Conservation (phyloP, 2,113 vertebrate species). For the Seriola quinqueradiata region DNA sequence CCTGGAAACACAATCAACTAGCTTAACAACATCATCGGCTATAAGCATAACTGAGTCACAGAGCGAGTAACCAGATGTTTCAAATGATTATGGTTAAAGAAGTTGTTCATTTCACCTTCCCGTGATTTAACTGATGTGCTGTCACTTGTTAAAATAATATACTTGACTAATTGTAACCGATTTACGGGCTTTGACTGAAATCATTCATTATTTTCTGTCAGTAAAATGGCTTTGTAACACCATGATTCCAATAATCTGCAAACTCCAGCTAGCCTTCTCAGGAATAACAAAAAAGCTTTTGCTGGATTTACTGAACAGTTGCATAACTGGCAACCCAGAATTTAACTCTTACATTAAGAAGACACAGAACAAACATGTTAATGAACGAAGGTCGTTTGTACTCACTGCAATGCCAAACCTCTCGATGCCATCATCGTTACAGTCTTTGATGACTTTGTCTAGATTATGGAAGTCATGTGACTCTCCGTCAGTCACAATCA, state of each 20-base stretch:
- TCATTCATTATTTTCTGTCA: no score
- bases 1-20: conserved; percentile 79
- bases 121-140: background rate
- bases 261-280: no score
- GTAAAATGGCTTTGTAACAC: no score
- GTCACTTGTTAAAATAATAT: background rate
- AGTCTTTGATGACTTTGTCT: conserved; percentile 85
- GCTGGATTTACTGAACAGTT: no score
- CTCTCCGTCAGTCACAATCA: conserved; percentile 97
- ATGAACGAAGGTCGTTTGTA: conserved; percentile 55
- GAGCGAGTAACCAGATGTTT: background rate
- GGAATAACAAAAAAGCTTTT: no score
- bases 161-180: no score
- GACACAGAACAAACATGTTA: no score
- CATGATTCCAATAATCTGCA: no score
- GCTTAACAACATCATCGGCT: background rate
- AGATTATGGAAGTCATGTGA: conserved; percentile 91
- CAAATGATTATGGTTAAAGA: background rate
- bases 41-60: background rate
- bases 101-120: background rate
- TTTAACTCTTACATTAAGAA: no score
- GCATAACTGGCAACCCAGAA: no score
- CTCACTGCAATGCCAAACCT: conserved; percentile 96
- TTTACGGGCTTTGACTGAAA: no score
- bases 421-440: conserved; percentile 90